Evolutionary conservation across 2,888 invertebrate genomes (phyloP), one percentile per base, ranked within the genome.

Genomic region (Cryptus viduatorius): DNA sequence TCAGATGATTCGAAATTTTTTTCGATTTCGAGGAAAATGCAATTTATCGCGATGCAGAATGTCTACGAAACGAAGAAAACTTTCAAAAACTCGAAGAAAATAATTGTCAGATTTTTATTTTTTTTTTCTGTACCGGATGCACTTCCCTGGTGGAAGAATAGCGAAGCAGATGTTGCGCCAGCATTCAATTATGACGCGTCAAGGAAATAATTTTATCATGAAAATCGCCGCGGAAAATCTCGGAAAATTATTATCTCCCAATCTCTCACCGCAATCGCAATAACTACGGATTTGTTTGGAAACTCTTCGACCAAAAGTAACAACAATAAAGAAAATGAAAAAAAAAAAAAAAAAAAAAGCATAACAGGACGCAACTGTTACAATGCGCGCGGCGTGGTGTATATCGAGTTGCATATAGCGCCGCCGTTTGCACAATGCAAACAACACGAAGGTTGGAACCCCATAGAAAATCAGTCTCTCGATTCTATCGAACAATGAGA

Each of bases 381-480:
- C 48, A 83, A 72, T 68, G 65, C 59, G 59, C 71, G 48, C 50
- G 24, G 19, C 29, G 14, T 19, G 14, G 12, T 50, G 42, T 46
- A 61, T 46, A 71, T 79, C 24, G 42, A 64, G 48, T 72, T 44
- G 61, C 73, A 8, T 8, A 61, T 67, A 77, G 59, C 31, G 14
- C 37, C 68, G 48, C 64, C 64, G 77, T 37, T 81, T 24, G 78
- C 78, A 84, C 84, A 78, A 84, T 81, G 76, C 56, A 14, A n/a
- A 14, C 42, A 73, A 24, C 68, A 53, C 69, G 59, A 44, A 46
- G 77, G 69, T 50, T 61, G 56, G 19, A 14, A 14, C 53, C 59
- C 86, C 76, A 86, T 86, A 86, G 85, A 86, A 86, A 86, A 86
- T 86, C 86, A 86, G 83, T 53, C 79, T 85, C 64, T 80, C 81